A percentile compares a stretch with the other conserved stretches of the same genome.
Conservation (phyloP, 2,797 vertebrate genomes). For the Chelonia mydas region DNA sequence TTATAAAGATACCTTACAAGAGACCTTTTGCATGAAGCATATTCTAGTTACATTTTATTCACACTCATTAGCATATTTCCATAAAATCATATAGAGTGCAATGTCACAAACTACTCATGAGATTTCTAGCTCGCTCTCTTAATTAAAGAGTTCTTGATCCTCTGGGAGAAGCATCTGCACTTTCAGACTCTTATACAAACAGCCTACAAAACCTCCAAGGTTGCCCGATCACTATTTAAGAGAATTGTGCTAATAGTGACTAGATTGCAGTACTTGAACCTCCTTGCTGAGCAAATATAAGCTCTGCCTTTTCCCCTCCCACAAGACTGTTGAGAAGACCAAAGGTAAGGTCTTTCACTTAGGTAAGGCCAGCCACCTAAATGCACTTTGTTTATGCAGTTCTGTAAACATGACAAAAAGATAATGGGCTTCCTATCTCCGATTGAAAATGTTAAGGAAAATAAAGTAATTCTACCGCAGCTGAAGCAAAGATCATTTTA, state of each 20-base stretch:
- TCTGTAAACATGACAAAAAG: neutral
- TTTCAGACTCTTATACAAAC: neutral
- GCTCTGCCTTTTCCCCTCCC: neutral
- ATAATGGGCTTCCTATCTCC: neutral
- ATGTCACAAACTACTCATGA: neutral
- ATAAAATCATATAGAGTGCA: no score
- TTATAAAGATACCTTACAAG: no score
- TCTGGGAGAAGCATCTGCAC: neutral
- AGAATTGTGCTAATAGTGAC: neutral
- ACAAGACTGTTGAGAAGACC: neutral
- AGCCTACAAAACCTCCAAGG: neutral
- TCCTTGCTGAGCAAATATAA: neutral
- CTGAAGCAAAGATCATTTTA: constrained; percentile 16
- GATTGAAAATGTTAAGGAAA: neutral
- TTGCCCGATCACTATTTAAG: neutral
- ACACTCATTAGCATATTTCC: no score
- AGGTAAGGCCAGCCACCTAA: neutral
- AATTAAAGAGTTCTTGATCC: neutral
- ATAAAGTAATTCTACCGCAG: neutral
- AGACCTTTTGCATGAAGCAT: no score
- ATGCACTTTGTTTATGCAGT: neutral
- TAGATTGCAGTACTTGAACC: neutral
- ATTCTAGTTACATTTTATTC: no score
- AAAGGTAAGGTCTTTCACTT: neutral
- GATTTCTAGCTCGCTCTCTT: neutral